Base-by-base conservation (phyloP, 2,888 invertebrate species). In the Drosophila austrosaltans region DNA sequence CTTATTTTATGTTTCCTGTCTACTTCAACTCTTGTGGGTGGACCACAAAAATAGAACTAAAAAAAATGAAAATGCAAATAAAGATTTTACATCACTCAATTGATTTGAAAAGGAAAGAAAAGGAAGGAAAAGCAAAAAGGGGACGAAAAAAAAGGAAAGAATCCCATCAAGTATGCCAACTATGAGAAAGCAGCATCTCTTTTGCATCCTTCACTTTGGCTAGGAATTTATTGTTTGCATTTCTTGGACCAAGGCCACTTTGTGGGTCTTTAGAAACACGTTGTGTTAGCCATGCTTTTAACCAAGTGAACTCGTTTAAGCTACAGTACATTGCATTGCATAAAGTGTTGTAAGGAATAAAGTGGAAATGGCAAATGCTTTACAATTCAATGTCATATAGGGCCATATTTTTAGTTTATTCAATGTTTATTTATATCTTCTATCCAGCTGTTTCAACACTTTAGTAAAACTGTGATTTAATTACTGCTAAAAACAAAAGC, bases 391-490 rank as follows among this genome's bases (percentile, higher is more conserved):
- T 36, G 36, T 30, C 30, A 30, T 30, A 30, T 30, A 5, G 5
- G 3, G 3, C 30, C 3, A 6, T 30, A 0, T 30, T 30, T 5
- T 5, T 30, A 30, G 1, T 28, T 28, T 28, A 4, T 5, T 5
- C 3, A 5, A 30, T 30, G 1, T 5, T 5, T 36, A 36, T 28
- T 28, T 10, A 36, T 8, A 3, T 25, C 10, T 16, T 12, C 63
- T 40, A 36, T 59, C 57, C 20, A 56, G 40, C 58, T 53, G 7
- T 7, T 8, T 36, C 8, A 36, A 8, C 7, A 8, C 48, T 8
- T 32, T 22, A 30, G 22, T 54, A 76, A 16, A 16, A 36, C 53
- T 63, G 32, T 39, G 62, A 69, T 66, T 71, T 72, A 81, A 83
- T 82, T 80, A 70, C 53, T 56, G 44, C 56, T 36, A 36, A 57